Base-by-base conservation (phyloP, 2,113 vertebrate species). In the Manacus vitellinus region DNA sequence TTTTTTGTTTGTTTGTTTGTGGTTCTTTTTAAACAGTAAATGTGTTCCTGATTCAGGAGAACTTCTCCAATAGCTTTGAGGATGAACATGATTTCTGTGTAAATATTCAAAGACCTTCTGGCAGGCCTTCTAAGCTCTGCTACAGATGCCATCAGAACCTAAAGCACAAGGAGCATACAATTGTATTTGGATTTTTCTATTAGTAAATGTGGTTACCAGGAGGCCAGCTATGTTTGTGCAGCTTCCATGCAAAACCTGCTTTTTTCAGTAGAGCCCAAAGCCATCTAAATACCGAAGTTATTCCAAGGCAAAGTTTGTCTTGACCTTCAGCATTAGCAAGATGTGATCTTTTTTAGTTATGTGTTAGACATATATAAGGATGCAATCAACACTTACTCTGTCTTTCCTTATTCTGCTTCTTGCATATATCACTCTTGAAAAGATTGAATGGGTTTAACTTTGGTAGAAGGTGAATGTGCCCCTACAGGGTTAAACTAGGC, bases 391-490 rank as follows among this genome's bases (percentile, higher is more conserved):
- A 3, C 47, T 74, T 37, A 15, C 2, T 56, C 49, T 70, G 22
- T 39, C 43, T 20, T 16, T 79, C 35, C 30, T 51, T 16, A 12
- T 28, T 76, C 39, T 59, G 24, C 30, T 37, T 84, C 44, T 37
- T 6, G 2, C 1, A 0, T 15, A 0, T 15, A 1, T 8, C 21
- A 5, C 30, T 0, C 66, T 39, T 43, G 23, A 67, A 83, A 79
- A 85, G 56, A 15, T 35, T 71, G 51, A 55, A 43, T 23, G 47
- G 68, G 24, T 27, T 86, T 1, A 1, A 5, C 9, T 75, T 76
- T 52, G 47, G 24, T 2, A 1, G 39, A 52, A 67, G 55, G 52
- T 44, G 54, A 13, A 5, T 84, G 39, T 49, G n/a, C 55, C 88
- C 63, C 2, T 16, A 16, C 4, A 46, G 72, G 70, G 80, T 78